Percentiles rank a stretch among this genome's conserved stretches.
Evolutionary conservation across 2,797 vertebrate species (phyloP).

Genomic region (Danio albolineatus): DNA sequence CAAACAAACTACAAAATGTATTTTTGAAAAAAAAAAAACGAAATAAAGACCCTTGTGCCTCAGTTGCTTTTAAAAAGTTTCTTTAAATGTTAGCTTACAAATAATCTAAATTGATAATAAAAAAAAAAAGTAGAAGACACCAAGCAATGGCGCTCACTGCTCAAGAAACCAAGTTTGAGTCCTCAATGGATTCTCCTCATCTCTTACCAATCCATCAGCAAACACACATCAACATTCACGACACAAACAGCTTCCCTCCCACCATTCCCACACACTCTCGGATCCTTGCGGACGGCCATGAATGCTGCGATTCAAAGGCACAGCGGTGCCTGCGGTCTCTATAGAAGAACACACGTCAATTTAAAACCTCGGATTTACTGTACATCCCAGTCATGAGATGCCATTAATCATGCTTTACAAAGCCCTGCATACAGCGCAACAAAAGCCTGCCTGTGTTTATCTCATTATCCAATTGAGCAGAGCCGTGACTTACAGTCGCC

Average conservation of each 20-base stretch:
- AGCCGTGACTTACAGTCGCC: conserved; percentile 12
- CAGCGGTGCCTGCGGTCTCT: neutral
- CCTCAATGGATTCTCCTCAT: too few relatives aligned
- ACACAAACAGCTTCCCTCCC: neutral
- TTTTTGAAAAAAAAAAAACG: too few relatives aligned
- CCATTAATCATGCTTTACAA: conserved; percentile 33
- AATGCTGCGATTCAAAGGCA: conserved; percentile 26
- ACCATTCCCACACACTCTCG: conserved; percentile 1
- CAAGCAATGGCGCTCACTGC: too few relatives aligned
- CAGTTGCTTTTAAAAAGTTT: too few relatives aligned
- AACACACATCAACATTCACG: conserved; percentile 5
- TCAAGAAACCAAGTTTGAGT: too few relatives aligned
- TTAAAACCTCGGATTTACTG: conserved; percentile 13
- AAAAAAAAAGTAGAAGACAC: too few relatives aligned
- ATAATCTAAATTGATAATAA: too few relatives aligned
- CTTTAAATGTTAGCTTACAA: too few relatives aligned
- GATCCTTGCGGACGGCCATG: neutral
- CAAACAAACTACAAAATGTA: too few relatives aligned
- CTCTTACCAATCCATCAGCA: neutral
- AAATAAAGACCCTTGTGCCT: too few relatives aligned
- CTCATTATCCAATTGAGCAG: conserved; percentile 30
- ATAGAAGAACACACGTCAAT: neutral
- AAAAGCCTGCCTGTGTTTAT: neutral
- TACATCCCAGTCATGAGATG: conserved; percentile 32
- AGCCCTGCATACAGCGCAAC: conserved; percentile 12